Conservation (phyloP, 2,888 invertebrate genomes). For the Phalera bucephala region DNA sequence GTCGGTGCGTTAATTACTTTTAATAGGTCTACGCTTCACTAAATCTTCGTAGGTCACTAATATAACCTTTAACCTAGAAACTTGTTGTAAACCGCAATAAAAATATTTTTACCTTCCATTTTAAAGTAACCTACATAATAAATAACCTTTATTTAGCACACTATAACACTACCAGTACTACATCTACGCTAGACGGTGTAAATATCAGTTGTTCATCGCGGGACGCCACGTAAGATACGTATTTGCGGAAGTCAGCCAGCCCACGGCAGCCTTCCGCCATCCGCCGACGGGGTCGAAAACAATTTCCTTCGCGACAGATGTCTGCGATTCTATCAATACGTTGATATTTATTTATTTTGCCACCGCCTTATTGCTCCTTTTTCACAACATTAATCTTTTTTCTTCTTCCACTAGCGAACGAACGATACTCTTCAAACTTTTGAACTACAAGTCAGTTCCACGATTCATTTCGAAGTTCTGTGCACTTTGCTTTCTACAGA, state of each 20-base stretch:
- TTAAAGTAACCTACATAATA: no score
- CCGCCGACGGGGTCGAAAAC: slow-evolving; percentile 20
- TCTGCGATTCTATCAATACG: slow-evolving; percentile 22
- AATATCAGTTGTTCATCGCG: no score
- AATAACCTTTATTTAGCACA: no score
- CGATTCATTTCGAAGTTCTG: slow-evolving; percentile 20
- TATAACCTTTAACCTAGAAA: no score
- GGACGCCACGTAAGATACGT: slow-evolving; percentile 16
- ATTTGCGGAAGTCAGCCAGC: slow-evolving; percentile 30
- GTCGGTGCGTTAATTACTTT: no score
- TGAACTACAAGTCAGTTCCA: slow-evolving; percentile 17
- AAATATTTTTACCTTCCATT: no score
- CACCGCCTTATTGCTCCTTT: slow-evolving; percentile 18
- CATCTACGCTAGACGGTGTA: slow-evolving; percentile 5
- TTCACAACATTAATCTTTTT: slow-evolving; percentile 22
- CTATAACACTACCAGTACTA: slow-evolving; percentile 1
- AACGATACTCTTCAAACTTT: slow-evolving; percentile 21
- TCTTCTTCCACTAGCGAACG: slow-evolving; percentile 19
- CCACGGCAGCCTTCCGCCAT: slow-evolving; percentile 14
- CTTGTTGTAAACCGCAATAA: no score
- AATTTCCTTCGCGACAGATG: slow-evolving; percentile 33
- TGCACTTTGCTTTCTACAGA: slow-evolving; percentile 19
- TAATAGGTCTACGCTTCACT: no score
- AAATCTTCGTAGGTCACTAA: no score
- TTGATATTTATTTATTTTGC: slow-evolving; percentile 23